These are phyloP conservation scores for Cryptus viduatorius DNA, from an alignment of 2,888 invertebrate species.

Conservation along the genomic window DNA sequence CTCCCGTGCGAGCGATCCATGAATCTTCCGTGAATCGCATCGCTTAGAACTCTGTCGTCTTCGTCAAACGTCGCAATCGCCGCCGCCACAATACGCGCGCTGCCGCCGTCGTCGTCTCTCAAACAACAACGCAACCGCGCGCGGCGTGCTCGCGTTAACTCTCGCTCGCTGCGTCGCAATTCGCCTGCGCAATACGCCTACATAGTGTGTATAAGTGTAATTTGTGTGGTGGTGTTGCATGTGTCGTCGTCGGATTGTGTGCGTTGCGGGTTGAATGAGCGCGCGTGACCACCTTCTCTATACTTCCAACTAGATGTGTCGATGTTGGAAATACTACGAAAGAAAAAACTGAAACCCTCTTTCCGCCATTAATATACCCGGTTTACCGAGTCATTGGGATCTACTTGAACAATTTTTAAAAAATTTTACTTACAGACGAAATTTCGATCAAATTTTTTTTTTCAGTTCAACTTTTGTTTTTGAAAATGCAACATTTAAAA, in stretches of 20 bases:
- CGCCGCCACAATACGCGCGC: conserved; percentile 26
- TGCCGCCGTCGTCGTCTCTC: conserved; percentile 31
- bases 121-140: conserved; percentile 40
- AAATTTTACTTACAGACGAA: background rate
- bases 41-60: background rate
- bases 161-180: conserved; percentile 65
- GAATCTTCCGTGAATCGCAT: background rate
- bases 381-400: background rate
- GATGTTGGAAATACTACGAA: background rate
- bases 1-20: background rate
- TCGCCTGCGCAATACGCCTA: conserved; percentile 68
- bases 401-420: too few species aligned
- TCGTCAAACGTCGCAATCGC: conserved; percentile 10
- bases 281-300: background rate
- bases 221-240: conserved; percentile 28
- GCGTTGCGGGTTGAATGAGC: conserved; percentile 6
- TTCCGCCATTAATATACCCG: background rate
- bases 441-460: background rate
- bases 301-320: background rate
- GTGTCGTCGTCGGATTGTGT: conserved; percentile 21
- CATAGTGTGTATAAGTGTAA: conserved; percentile 72
- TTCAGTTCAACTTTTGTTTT: background rate
- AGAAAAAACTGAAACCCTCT: conserved; percentile 7
- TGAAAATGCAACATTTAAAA: too few species aligned
- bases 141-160: conserved; percentile 47